Evolutionary conservation across 1,140 invertebrate species (phyloP), one percentile per base, ranked within the genome.

Genomic region (Heliconius melpomene): DNA sequence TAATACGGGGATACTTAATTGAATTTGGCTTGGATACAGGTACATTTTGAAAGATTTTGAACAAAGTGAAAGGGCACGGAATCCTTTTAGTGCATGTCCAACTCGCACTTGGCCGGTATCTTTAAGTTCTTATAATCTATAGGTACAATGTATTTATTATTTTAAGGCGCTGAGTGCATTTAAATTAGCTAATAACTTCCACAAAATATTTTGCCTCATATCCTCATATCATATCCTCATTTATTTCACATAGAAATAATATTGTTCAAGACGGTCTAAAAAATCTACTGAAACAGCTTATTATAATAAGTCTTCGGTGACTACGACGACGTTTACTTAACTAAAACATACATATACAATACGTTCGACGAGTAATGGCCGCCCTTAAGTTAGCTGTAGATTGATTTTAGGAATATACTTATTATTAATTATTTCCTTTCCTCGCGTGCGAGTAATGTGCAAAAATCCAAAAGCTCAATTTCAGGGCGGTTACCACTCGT

Each of bases 201-300:
- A 38, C 38, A 38, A 38, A 38, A 8, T 38, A 38, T 38, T 23
- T 60, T 60, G n/a, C n/a, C 5, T 9, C n/a, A n/a, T n/a, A n/a
- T n/a, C n/a, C n/a, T n/a, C n/a, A n/a, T n/a, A 26, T 11, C 23
- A 54, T 54, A 7, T n/a, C 23, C n/a, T 26, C 57, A 26, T 60
- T 57, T n/a, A n/a, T 60, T 60, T 26, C 7, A 23, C 57, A 60
- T 11, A 11, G 23, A 60, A 60, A 11, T 32, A 32, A 32, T 26
- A 5, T 23, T 26, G 23, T 60, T 16, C 8, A 26, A 36, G 70
- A 71, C 32, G 32, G 32, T 70, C 75, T 75, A 75, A 75, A 75
- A 74, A 57, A 60, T 60, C 52, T 75, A 75, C 74, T 29, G n/a
- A 29, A 74, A 74, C 46, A 29, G 57, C 23, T 70, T 40, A 20